phyloP scores from a whole-genome alignment of 53 echinoderm and acorn worm genomes.

The Arbacia lixula region DNA sequence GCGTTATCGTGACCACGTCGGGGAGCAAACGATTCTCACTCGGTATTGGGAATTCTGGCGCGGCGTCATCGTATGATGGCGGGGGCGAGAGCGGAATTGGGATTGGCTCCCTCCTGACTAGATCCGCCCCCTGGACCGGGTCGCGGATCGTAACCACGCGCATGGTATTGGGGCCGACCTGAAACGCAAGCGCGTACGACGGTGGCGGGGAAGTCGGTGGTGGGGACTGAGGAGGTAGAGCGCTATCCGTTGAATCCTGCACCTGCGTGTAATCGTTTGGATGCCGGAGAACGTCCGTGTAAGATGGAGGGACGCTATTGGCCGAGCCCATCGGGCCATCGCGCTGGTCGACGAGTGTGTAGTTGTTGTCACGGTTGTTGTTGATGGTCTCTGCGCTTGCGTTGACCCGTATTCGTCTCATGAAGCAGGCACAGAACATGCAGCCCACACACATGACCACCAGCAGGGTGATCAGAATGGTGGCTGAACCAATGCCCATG shows the following conservation, averaged over 20 bases:
- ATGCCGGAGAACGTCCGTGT: conserved; percentile 26
- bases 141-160: neutral
- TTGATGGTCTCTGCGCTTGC: conserved; percentile 4
- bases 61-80: conserved; percentile 41
- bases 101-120: conserved; percentile 9
- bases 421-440: conserved; percentile 51
- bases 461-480: conserved; percentile 27
- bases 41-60: neutral
- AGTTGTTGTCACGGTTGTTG: conserved; percentile 38
- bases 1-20: conserved; percentile 14
- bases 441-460: conserved; percentile 50
- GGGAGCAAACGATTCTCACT: neutral
- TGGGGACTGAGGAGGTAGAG: conserved; percentile 23
- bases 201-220: conserved; percentile 35
- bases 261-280: conserved; percentile 47
- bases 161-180: neutral
- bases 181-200: conserved; percentile 6
- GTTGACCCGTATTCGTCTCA: conserved; percentile 46
- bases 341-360: conserved; percentile 6
- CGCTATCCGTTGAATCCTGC: neutral
- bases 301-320: conserved; percentile 40
- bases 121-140: neutral
- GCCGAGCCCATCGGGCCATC: neutral
- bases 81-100: conserved; percentile 49
- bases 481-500: conserved; percentile 47